These are phyloP conservation scores for Bruchidius siliquastri DNA, from an alignment of 2,888 invertebrate species.

Conservation along the genomic window DNA sequence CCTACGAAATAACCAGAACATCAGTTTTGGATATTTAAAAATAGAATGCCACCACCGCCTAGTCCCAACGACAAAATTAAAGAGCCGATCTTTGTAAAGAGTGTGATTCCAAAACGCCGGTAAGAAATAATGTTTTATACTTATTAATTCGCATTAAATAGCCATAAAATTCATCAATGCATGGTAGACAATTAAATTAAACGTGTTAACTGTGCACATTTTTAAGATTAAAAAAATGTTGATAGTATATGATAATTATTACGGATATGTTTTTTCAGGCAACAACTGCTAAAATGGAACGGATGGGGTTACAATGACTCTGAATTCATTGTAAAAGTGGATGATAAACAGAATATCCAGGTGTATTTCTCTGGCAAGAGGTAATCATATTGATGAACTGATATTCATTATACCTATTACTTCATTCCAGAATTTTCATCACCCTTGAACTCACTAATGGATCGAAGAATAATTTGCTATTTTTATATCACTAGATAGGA, in stretches of 20 bases:
- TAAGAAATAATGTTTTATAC: slow-evolving; percentile 2
- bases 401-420: no score
- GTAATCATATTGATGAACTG: slow-evolving; percentile 51
- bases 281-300: slow-evolving; percentile 93
- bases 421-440: no score
- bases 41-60: slow-evolving; percentile 10
- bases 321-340: slow-evolving; percentile 65
- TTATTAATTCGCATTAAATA: neutral
- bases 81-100: slow-evolving; percentile 26
- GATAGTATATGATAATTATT: no score
- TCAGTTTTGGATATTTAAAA: neutral
- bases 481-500: no score
- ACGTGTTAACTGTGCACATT: neutral
- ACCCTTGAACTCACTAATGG: no score
- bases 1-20: neutral
- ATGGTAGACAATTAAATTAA: neutral
- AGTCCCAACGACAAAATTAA: slow-evolving; percentile 19
- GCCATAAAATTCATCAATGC: slow-evolving; percentile 8
- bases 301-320: slow-evolving; percentile 99
- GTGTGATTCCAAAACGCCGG: slow-evolving; percentile 32
- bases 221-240: slow-evolving; percentile 1
- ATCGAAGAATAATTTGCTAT: no score
- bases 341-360: slow-evolving; percentile 45
- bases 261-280: slow-evolving; percentile 67
- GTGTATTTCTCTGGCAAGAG: slow-evolving; percentile 81